A percentile compares a stretch with the other conserved stretches of the same genome.
phyloP scores from a whole-genome alignment of 37 sponge, comb jelly and placozoan species.

The Beroe forskalii region DNA sequence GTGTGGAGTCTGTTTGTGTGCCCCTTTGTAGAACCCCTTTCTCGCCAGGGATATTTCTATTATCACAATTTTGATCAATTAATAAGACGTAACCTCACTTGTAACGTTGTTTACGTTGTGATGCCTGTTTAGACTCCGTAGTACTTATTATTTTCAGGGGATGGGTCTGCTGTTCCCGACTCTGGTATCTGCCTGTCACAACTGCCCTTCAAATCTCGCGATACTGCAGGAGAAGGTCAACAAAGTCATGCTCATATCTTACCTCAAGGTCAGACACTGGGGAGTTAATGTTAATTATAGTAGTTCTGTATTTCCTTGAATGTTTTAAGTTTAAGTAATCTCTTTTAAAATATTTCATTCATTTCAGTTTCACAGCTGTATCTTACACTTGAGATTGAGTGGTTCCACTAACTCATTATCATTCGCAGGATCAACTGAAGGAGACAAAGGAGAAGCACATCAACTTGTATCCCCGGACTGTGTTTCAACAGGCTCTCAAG shows the following conservation, averaged over 20 bases:
- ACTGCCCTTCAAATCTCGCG: constrained; percentile 37
- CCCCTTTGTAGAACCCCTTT: not conserved
- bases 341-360: too few species aligned
- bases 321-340: too few species aligned
- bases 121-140: too few species aligned
- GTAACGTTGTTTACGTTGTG: too few species aligned
- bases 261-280: constrained; percentile 27
- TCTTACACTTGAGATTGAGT: too few species aligned
- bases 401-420: not conserved
- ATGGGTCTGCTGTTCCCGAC: constrained; percentile 50
- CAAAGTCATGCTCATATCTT: constrained; percentile 65
- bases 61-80: too few species aligned
- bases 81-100: too few species aligned
- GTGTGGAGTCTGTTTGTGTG: not conserved
- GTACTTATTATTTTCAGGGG: too few species aligned
- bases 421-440: constrained; percentile 35
- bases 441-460: constrained; percentile 37
- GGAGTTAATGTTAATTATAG: too few species aligned
- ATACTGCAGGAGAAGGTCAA: constrained; percentile 48
- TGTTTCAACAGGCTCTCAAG: constrained; percentile 41
- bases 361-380: too few species aligned
- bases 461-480: constrained; percentile 30
- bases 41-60: not conserved
- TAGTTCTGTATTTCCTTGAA: too few species aligned
- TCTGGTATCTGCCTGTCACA: constrained; percentile 40